Evolutionary conservation across 2,888 invertebrate species (phyloP).

Genomic region (Amphipoea oculea): DNA sequence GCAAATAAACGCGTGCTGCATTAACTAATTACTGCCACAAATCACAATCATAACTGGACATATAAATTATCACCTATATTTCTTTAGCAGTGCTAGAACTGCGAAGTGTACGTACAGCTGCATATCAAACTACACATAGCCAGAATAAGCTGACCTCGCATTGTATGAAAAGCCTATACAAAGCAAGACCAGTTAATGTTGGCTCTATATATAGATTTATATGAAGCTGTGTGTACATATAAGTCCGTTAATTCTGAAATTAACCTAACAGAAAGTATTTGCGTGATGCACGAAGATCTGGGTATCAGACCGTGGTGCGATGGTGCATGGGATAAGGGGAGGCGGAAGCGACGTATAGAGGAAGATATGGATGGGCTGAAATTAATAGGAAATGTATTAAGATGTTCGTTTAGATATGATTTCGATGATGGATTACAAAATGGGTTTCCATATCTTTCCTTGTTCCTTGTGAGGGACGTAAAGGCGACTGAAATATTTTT

Average conservation of each 20-base stretch:
- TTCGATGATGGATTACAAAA: constrained; percentile 1
- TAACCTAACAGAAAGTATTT: constrained; percentile 70
- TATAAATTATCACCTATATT: constrained; percentile 50
- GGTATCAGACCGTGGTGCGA: constrained; percentile 74
- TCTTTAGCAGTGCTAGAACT: constrained; percentile 32
- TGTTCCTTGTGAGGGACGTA: neutral
- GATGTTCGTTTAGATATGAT: constrained; percentile 11
- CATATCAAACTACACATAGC: neutral
- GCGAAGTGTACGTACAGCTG: neutral
- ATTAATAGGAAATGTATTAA: neutral
- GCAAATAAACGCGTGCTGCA: constrained; percentile 18
- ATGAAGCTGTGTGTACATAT: constrained; percentile 23
- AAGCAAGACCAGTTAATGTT: neutral
- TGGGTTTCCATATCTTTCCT: neutral
- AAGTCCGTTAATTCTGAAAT: constrained; percentile 61
- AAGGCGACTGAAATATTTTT: neutral
- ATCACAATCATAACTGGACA: constrained; percentile 41
- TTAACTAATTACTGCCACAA: constrained; percentile 29
- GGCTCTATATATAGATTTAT: neutral
- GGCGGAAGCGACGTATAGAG: constrained; percentile 24
- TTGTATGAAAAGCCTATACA: neutral
- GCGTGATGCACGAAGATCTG: constrained; percentile 75
- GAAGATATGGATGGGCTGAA: constrained; percentile 1
- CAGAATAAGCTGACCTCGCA: neutral
- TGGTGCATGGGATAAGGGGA: constrained; percentile 50